These are phyloP conservation scores for Heterodera carotae DNA, from an alignment of 1,140 invertebrate genomes.

Conservation along the genomic window DNA sequence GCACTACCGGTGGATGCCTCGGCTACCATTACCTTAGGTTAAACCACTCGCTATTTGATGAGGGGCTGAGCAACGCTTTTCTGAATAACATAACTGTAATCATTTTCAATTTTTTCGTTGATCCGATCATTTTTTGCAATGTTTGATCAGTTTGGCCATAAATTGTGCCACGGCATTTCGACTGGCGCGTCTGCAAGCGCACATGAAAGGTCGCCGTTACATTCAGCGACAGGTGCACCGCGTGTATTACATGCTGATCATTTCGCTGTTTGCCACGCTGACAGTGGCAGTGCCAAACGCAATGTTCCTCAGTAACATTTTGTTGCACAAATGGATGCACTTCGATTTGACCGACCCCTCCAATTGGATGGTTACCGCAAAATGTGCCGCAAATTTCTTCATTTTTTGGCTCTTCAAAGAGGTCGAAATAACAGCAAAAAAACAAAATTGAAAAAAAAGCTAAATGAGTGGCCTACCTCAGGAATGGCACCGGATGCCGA, in stretches of 20 bases:
- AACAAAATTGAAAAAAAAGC: too few species aligned
- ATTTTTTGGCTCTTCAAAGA: conserved; percentile 38
- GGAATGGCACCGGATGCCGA: too few species aligned
- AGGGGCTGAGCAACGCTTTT: too few species aligned
- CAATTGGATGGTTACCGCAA: conserved; percentile 39
- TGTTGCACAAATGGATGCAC: conserved; percentile 18
- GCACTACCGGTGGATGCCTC: too few species aligned
- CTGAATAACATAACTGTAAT: too few species aligned
- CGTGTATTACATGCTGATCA: conserved; percentile 38
- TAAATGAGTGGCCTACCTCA: too few species aligned
- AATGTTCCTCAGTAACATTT: conserved; percentile 22
- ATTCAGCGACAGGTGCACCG: conserved; percentile 38
- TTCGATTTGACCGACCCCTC: conserved; percentile 32
- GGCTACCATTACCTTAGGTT: too few species aligned
- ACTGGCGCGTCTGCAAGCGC: conserved; percentile 25
- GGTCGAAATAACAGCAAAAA: background rate
- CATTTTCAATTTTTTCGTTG: too few species aligned
- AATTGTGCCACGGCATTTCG: conserved; percentile 32
- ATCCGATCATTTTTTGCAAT: too few species aligned
- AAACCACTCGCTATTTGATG: too few species aligned
- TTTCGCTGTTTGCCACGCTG: conserved; percentile 42
- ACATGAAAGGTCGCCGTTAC: conserved; percentile 35
- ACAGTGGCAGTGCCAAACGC: conserved; percentile 37
- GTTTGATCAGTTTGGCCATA: conserved; percentile 15
- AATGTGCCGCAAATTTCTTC: conserved; percentile 46